Evolutionary conservation across 2,113 vertebrate species (phyloP).

Genomic region (Lanius collurio): DNA sequence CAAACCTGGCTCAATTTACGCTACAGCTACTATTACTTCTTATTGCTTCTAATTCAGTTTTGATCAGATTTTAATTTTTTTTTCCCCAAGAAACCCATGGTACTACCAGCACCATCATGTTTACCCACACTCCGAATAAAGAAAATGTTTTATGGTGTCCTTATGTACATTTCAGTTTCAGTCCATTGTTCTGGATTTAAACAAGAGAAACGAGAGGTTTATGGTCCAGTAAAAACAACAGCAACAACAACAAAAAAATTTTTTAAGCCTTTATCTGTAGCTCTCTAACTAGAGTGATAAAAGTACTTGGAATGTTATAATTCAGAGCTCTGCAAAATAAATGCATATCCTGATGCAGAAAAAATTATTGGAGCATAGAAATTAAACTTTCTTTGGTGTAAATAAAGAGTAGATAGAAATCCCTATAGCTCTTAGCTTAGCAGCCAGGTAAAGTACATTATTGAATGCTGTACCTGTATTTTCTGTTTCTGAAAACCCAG

Average conservation of each 20-base stretch:
- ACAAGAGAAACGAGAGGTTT: not conserved
- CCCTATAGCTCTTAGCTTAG: not conserved
- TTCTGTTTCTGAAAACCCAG: not conserved
- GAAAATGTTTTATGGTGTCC: not conserved
- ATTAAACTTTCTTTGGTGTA: not conserved
- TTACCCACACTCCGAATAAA: not conserved
- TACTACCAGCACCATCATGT: not conserved
- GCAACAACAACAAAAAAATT: not conserved
- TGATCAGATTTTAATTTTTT: not conserved
- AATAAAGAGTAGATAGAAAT: not conserved
- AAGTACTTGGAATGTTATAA: not conserved
- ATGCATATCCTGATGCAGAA: not conserved
- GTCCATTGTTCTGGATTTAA: not conserved
- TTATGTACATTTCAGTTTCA: not conserved
- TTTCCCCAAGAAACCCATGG: not conserved
- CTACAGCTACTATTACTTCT: not conserved
- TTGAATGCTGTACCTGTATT: not conserved
- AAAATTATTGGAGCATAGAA: not conserved
- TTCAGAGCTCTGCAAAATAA: not conserved
- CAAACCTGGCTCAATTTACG: not conserved
- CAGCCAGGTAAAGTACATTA: not conserved
- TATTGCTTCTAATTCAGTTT: not conserved
- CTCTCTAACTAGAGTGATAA: not conserved
- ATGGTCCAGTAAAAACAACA: not conserved
- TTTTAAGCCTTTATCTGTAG: not conserved